These are phyloP conservation scores for Nemoura dubitans DNA, from an alignment of 2,888 invertebrate genomes.

Conservation along the genomic window DNA sequence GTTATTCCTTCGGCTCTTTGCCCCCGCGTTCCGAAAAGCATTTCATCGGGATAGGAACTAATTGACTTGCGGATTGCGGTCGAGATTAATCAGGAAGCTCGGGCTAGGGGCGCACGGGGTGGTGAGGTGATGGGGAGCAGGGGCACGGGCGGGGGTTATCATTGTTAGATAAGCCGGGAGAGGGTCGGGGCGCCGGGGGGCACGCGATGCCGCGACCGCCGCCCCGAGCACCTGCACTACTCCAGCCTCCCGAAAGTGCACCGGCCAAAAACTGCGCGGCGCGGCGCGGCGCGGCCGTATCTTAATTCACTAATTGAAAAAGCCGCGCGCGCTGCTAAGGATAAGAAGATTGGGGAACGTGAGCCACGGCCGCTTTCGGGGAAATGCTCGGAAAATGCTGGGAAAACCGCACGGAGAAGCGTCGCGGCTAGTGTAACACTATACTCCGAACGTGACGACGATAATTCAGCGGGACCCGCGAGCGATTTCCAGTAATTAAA, in stretches of 20 bases:
- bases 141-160: neutral
- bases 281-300: neutral
- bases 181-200: neutral
- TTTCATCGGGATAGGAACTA: neutral
- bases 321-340: neutral
- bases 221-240: no score
- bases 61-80: neutral
- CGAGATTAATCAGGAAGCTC: neutral
- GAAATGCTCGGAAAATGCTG: neutral
- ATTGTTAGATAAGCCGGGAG: neutral
- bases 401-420: neutral
- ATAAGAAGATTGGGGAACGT: neutral
- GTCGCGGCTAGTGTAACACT: no score
- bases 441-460: neutral
- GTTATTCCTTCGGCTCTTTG: neutral
- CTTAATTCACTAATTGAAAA: constrained; percentile 31
- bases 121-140: neutral
- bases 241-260: no score
- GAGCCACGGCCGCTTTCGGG: neutral
- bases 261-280: neutral
- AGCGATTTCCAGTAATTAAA: constrained; percentile 24
- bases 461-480: constrained; percentile 21
- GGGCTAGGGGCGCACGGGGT: neutral
- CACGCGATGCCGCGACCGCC: no score
- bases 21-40: neutral